Conservation (phyloP, 2,797 vertebrate species). For the Hirundo rustica region DNA sequence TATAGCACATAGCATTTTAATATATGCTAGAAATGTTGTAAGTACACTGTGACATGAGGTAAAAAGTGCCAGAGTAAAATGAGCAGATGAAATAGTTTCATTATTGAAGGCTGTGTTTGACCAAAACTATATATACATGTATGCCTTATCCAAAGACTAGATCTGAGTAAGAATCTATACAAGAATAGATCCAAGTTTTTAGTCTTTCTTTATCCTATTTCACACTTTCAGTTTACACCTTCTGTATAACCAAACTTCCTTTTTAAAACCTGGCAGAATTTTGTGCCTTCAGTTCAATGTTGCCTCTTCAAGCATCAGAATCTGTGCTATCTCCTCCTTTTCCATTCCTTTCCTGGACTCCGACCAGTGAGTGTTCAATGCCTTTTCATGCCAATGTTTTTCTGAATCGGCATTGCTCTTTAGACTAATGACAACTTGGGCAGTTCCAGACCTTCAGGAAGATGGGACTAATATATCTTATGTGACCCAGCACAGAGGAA, state of each 20-base stretch:
- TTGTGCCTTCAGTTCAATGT: background rate
- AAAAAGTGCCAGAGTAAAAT: background rate
- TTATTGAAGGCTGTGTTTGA: background rate
- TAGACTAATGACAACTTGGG: background rate
- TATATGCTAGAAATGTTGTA: background rate
- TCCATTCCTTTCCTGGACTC: background rate
- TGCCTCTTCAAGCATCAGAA: background rate
- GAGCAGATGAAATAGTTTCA: background rate
- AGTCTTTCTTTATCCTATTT: background rate
- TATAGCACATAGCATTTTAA: background rate
- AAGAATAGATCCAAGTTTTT: background rate
- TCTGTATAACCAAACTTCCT: background rate
- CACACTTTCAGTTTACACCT: background rate
- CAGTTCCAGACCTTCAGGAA: background rate
- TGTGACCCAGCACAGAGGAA: background rate
- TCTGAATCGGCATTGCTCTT: background rate
- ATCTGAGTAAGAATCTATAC: background rate
- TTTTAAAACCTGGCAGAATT: background rate
- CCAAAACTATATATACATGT: background rate
- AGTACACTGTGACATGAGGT: background rate
- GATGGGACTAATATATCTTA: background rate
- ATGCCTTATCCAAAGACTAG: background rate
- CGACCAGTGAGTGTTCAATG: accelerated
- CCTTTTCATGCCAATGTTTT: background rate
- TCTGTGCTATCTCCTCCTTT: background rate